Conservation (phyloP, 30 jellyfish, hydroid and myxozoan species). For the Turritopsis dohrnii region DNA sequence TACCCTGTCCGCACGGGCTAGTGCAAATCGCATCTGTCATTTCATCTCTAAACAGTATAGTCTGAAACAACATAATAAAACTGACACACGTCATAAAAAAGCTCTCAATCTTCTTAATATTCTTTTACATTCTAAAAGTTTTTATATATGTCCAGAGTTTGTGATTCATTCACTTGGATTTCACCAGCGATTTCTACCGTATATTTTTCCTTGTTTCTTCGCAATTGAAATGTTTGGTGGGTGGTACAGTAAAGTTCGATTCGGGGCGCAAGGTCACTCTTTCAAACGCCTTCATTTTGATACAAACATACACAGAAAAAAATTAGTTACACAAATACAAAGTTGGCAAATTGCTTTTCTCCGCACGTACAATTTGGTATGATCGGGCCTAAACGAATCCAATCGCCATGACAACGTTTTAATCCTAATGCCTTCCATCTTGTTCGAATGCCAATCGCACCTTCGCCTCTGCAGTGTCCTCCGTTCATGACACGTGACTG, state of each 20-base stretch:
- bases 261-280: background rate
- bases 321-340: conserved; percentile 69
- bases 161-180: too few species aligned
- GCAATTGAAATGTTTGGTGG: background rate
- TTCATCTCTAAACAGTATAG: too few species aligned
- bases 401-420: conserved; percentile 87
- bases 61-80: too few species aligned
- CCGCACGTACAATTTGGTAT: conserved; percentile 94
- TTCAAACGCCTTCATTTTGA: background rate
- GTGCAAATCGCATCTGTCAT: too few species aligned
- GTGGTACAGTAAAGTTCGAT: background rate
- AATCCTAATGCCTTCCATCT: conserved; percentile 91
- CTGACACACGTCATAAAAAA: too few species aligned
- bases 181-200: too few species aligned
- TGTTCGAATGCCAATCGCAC: conserved; percentile 67
- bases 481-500: conserved; percentile 84
- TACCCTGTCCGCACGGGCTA: too few species aligned
- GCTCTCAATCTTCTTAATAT: too few species aligned
- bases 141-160: too few species aligned
- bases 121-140: too few species aligned
- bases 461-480: conserved; percentile 98
- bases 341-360: conserved; percentile 60
- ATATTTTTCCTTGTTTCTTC: too few species aligned
- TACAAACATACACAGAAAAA: background rate
- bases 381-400: conserved; percentile 89